phyloP scores from a whole-genome alignment of 2,113 vertebrate genomes.

The Thamnophis sirtalis region DNA sequence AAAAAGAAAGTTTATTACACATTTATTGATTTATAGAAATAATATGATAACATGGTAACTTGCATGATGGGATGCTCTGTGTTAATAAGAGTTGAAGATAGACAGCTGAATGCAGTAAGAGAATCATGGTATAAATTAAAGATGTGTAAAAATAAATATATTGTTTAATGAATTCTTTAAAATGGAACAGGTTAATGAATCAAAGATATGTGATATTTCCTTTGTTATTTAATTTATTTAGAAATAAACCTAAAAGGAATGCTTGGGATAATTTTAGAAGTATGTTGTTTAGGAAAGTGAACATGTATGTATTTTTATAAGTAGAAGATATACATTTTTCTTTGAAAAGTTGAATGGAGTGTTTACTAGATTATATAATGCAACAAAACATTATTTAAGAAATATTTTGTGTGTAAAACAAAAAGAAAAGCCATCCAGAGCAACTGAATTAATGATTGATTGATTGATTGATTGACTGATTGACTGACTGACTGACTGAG shows the following conservation, averaged over 20 bases:
- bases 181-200: background rate
- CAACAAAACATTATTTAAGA: background rate
- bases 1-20: background rate
- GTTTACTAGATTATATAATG: background rate
- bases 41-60: background rate
- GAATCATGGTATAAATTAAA: background rate
- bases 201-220: background rate
- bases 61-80: background rate
- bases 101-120: background rate
- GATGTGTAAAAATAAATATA: background rate
- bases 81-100: background rate
- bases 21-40: background rate
- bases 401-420: background rate
- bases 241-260: background rate
- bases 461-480: fast-evolving
- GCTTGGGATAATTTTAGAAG: background rate
- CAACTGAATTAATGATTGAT: background rate
- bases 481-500: background rate
- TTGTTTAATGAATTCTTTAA: background rate
- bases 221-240: background rate
- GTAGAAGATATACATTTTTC: background rate
- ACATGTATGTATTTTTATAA: background rate
- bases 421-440: background rate
- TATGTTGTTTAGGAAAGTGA: background rate
- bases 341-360: background rate